phyloP scores from a whole-genome alignment of 2,888 invertebrate genomes.

The Dynastes tityus region DNA sequence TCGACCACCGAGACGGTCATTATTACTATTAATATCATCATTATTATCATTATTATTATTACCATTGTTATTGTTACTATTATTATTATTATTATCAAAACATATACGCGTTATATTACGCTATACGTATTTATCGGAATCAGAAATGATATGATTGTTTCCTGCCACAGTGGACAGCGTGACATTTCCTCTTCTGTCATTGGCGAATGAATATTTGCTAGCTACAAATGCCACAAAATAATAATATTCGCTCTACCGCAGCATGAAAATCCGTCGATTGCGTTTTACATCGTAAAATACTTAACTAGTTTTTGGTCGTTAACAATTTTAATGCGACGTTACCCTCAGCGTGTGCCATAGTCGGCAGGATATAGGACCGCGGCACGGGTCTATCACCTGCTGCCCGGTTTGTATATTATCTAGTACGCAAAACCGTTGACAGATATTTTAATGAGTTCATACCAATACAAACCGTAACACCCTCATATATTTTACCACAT shows the following conservation, averaged over 20 bases:
- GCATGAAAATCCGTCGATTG: conserved; percentile 34
- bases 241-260: conserved; percentile 27
- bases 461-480: conserved; percentile 33
- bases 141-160: not conserved
- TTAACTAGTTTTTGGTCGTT: conserved; percentile 19
- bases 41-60: no score
- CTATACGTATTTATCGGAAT: not conserved
- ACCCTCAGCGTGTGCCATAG: not conserved
- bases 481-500: conserved; percentile 37
- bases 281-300: conserved; percentile 16
- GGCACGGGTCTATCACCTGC: conserved; percentile 35
- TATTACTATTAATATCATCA: no score
- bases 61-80: no score
- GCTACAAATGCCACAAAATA: conserved; percentile 12
- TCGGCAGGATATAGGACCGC: not conserved
- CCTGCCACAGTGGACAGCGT: not conserved
- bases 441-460: conserved; percentile 46
- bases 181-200: not conserved
- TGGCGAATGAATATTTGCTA: not conserved
- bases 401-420: conserved; percentile 31
- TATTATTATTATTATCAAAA: no score
- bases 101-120: no score
- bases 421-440: conserved; percentile 37
- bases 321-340: conserved; percentile 29
- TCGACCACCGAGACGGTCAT: no score